A percentile compares a stretch with the other conserved stretches of the same genome.
Conservation (phyloP, 2,113 vertebrate species). For the Hystrix cristata region DNA sequence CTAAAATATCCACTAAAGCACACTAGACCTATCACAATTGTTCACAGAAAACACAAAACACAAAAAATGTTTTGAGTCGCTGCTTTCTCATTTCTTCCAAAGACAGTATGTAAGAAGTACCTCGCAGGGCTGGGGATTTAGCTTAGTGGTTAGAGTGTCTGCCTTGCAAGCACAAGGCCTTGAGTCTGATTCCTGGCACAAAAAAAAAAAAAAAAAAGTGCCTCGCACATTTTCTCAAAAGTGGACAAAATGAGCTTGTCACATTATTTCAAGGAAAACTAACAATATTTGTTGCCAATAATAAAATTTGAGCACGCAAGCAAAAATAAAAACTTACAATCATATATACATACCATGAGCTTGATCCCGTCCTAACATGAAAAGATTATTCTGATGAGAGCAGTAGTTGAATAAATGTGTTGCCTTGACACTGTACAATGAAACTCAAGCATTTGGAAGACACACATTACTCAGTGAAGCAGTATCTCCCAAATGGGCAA, state of each 20-base stretch:
- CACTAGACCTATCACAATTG: background rate
- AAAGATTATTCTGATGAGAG: slow-evolving; percentile 1
- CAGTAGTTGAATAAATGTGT: background rate
- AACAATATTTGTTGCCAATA: background rate
- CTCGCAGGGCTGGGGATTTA: background rate
- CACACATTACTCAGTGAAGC: background rate
- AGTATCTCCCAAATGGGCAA: slow-evolving; percentile 11
- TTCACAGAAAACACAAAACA: slow-evolving; percentile 53
- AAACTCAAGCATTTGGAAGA: slow-evolving; percentile 40
- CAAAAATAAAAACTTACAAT: background rate
- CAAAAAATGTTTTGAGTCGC: slow-evolving; percentile 20
- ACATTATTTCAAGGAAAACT: background rate
- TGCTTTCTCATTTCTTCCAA: background rate
- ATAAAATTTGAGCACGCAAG: background rate
- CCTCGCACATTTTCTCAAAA: slow-evolving; percentile 10
- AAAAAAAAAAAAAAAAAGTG: no score
- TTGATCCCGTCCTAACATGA: background rate
- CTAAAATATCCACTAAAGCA: slow-evolving; percentile 26
- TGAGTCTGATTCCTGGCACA: background rate
- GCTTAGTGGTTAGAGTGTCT: no score
- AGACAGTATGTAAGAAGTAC: background rate
- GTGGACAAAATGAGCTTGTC: background rate
- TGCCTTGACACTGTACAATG: background rate
- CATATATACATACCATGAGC: background rate
- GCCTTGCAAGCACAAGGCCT: no score